Conservation (phyloP, 2,888 invertebrate species). For the Deilephila elpenor region DNA sequence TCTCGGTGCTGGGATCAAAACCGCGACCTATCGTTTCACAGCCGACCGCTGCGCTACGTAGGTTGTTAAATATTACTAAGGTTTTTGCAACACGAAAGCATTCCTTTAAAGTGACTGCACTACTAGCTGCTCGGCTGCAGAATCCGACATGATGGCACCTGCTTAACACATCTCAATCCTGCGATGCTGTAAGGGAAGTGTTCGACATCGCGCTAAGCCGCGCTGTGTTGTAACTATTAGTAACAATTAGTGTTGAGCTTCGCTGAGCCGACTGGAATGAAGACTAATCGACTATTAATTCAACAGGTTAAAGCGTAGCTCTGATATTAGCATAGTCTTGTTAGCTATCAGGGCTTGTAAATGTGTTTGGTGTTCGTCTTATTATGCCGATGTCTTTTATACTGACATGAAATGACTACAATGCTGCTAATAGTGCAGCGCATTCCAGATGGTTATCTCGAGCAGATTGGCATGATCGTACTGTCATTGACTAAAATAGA, state of each 20-base stretch:
- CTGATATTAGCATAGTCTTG: conserved; percentile 9
- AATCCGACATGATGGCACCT: not conserved
- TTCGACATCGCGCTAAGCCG: conserved; percentile 55
- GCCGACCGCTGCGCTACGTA: not conserved
- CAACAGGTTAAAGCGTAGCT: conserved; percentile 69
- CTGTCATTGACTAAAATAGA: no score
- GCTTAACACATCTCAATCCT: not conserved
- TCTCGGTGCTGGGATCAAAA: no score
- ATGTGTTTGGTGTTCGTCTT: not conserved
- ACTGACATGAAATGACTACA: no score
- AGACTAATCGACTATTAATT: conserved; percentile 79
- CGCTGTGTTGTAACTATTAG: conserved; percentile 66
- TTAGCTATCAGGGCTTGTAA: not conserved
- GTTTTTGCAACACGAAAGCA: no score
- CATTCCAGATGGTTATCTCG: no score
- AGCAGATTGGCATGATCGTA: no score
- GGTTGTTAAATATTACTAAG: not conserved
- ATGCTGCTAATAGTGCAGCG: no score
- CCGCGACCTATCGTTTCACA: not conserved
- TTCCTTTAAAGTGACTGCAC: no score
- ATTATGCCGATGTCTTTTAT: not conserved
- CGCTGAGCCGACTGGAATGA: conserved; percentile 65
- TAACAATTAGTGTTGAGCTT: conserved; percentile 72
- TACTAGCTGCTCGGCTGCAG: not conserved
- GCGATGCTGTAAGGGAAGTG: not conserved